Percentiles rank a stretch among this genome's conserved stretches.
Evolutionary conservation across 2,113 vertebrate genomes (phyloP).

Genomic region (Spizaetus ornatus): DNA sequence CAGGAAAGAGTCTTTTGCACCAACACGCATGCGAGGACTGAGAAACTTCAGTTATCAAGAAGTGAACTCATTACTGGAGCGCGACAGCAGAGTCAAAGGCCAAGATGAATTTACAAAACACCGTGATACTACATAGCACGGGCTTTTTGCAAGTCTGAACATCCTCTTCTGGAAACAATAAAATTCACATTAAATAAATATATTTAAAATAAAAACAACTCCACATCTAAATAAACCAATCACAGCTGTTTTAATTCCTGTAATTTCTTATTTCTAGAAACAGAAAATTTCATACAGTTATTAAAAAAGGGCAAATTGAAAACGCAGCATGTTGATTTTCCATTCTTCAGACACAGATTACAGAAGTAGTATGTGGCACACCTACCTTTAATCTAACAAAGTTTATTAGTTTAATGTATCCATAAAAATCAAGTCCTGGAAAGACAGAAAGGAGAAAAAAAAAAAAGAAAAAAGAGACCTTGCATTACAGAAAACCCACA

Average conservation of each 20-base stretch:
- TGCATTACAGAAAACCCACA: neutral
- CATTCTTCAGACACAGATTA: neutral
- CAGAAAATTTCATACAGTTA: neutral
- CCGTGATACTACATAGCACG: accelerated
- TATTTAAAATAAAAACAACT: neutral
- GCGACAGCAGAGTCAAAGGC: neutral
- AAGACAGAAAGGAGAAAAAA: neutral
- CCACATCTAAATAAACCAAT: neutral
- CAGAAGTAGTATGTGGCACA: neutral
- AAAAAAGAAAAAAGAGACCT: neutral
- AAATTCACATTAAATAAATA: neutral
- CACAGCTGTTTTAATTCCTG: neutral
- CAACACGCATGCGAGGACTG: neutral
- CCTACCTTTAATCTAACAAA: conserved; percentile 87
- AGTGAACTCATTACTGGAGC: neutral
- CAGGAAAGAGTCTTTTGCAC: neutral
- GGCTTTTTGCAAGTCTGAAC: neutral
- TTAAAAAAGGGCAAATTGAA: neutral
- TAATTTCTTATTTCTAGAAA: neutral
- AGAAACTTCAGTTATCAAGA: neutral
- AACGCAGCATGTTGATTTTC: neutral
- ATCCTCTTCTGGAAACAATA: neutral
- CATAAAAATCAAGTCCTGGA: conserved; percentile 91
- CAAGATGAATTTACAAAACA: neutral
- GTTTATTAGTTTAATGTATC: conserved; percentile 94